phyloP scores from a whole-genome alignment of 2,797 vertebrate genomes.

The Betta splendens region DNA sequence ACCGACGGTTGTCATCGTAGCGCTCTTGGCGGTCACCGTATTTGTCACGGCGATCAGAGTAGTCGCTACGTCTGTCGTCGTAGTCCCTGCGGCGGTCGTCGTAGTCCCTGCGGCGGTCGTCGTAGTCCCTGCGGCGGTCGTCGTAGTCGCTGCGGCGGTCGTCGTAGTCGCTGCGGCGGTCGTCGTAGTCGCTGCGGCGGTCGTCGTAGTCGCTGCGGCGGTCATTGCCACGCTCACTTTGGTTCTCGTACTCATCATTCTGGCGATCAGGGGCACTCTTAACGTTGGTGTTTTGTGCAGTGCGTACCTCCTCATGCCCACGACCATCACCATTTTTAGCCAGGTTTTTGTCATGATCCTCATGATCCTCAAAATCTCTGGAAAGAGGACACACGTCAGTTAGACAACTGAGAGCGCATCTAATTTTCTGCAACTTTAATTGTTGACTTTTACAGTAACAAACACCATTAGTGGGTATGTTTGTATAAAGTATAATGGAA shows the following conservation, averaged over 20 bases:
- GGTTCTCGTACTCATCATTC: constrained; percentile 31
- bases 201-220: constrained; percentile 15
- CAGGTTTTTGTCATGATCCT: constrained; percentile 46
- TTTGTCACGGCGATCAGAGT: constrained; percentile 16
- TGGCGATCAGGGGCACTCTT: background rate
- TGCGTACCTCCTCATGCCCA: constrained; percentile 1
- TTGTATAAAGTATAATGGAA: too few species aligned
- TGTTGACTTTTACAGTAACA: too few species aligned
- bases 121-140: constrained; percentile 28
- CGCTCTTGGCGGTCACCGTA: constrained; percentile 37
- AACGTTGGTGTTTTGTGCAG: constrained; percentile 10
- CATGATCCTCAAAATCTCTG: constrained; percentile 54
- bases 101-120: constrained; percentile 30
- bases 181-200: constrained; percentile 27
- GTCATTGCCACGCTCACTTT: constrained; percentile 18
- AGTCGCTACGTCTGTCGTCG: constrained; percentile 28
- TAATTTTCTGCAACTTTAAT: too few species aligned
- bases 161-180: constrained; percentile 36
- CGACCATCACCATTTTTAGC: constrained; percentile 6
- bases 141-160: constrained; percentile 32
- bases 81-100: constrained; percentile 39
- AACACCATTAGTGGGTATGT: too few species aligned
- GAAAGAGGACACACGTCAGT: constrained; percentile 6
- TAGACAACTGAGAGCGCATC: background rate
- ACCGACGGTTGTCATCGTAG: constrained; percentile 34